Percentiles rank a stretch among this genome's conserved stretches.
phyloP scores from a whole-genome alignment of 1,140 invertebrate species.

The Dysdera silvatica region DNA sequence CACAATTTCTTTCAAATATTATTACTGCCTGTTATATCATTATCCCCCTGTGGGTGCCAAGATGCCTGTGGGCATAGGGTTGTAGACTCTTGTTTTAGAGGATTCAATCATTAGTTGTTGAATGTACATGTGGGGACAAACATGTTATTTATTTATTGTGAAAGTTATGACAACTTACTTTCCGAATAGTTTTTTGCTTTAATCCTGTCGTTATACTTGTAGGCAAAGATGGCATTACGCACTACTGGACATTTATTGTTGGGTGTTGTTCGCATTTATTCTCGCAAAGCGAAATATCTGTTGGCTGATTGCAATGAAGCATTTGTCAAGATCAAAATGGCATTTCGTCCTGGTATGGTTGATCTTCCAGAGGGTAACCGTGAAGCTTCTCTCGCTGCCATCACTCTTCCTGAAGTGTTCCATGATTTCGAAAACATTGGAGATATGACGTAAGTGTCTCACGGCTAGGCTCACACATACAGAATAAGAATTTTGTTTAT shows the following conservation, averaged over 20 bases:
- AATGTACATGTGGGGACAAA: too few relatives aligned
- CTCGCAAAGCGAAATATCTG: slow-evolving; percentile 95
- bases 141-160: too few relatives aligned
- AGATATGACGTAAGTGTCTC: neutral
- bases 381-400: slow-evolving; percentile 48
- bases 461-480: too few relatives aligned
- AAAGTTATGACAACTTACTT: too few relatives aligned
- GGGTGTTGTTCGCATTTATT: slow-evolving; percentile 97
- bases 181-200: too few relatives aligned
- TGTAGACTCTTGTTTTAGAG: too few relatives aligned
- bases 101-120: too few relatives aligned
- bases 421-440: slow-evolving; percentile 15
- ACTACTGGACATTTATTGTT: slow-evolving; percentile 97
- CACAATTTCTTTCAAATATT: too few relatives aligned
- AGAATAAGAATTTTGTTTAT: too few relatives aligned
- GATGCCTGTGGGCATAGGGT: too few relatives aligned
- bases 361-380: slow-evolving; percentile 92
- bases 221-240: slow-evolving; percentile 50
- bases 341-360: slow-evolving; percentile 96
- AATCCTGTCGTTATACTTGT: neutral
- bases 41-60: too few relatives aligned
- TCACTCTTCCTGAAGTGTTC: slow-evolving; percentile 37
- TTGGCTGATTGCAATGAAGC: slow-evolving; percentile 99
- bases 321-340: slow-evolving; percentile 94
- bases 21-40: too few relatives aligned